These are phyloP conservation scores for Propithecus perrieri DNA, from an alignment of 2,797 vertebrate species.

Conservation along the genomic window DNA sequence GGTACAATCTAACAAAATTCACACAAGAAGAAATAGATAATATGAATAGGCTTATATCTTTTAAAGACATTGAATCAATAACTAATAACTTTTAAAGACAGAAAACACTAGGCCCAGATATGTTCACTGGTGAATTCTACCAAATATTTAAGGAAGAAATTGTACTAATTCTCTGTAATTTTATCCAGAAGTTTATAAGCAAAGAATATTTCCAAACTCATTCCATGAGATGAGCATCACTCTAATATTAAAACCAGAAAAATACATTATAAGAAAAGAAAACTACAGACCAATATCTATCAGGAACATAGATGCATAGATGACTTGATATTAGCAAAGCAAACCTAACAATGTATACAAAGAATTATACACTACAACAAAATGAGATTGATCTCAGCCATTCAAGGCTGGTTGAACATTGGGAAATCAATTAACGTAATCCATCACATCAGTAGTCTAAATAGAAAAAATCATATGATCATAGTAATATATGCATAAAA, in stretches of 20 bases:
- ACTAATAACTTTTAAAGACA: background rate
- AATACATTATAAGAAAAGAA: background rate
- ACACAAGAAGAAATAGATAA: background rate
- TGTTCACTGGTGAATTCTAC: background rate
- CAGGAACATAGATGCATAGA: background rate
- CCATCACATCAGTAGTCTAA: background rate
- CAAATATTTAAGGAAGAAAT: background rate
- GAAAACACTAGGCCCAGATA: background rate
- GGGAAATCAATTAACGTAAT: background rate
- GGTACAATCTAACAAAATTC: background rate
- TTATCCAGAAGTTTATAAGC: background rate
- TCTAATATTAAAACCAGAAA: background rate
- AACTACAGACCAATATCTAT: background rate
- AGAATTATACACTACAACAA: background rate
- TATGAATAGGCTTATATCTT: background rate
- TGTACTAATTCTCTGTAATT: background rate
- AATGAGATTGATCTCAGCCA: background rate
- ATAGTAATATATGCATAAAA: background rate
- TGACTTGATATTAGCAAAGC: background rate
- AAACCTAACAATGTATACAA: background rate
- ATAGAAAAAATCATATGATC: background rate
- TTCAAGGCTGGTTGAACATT: background rate
- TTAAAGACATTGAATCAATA: background rate
- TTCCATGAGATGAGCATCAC: background rate
- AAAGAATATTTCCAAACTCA: background rate